Evolutionary conservation across 2,797 vertebrate species (phyloP), one percentile per base, ranked within the genome.

Genomic region (Cirrhinus mrigala): DNA sequence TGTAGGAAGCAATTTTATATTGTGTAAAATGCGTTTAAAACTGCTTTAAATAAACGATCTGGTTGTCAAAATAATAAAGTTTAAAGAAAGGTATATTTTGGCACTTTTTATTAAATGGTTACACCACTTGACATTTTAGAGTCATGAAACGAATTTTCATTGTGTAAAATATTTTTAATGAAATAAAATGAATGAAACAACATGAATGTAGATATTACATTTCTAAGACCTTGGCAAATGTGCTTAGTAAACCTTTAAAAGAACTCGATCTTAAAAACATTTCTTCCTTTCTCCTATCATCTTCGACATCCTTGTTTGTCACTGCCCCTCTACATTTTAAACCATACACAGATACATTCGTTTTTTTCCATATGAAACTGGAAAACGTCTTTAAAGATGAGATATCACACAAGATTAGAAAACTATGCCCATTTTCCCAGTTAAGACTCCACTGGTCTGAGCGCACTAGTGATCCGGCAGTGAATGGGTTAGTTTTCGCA

Each of bases 401-500:
- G 1, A n/a, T 5, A 40, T 40, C 18, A 20, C 22, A n/a, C 20
- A 3, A 58, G 24, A 33, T 20, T 33, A 66, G 7, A 66, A 64
- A 66, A 22, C 44, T 6, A 37, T 15, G 24, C 11, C n/a, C 44
- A 11, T 46, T 2, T 74, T 64, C 27, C 50, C 46, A 80, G 75
- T n/a, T 33, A 6, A 77, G 29, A 9, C 76, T 58, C 20, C 2
- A n/a, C 16, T 52, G 27, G 66, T 24, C 6, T n/a, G 50, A 12
- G 37, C 73, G 58, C 83, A 44, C 18, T 14, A 62, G 46, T 1
- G n/a, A 74, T 48, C 76, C 82, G 80, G 86, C 86, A 89, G 40
- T 18, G 88, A 88, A 87, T 18, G 89, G 83, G 87, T 90, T 86
- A 85, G 37, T 79, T 77, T 83, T 87, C 73, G 83, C 82, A 86